Base-by-base conservation (phyloP, 2,113 vertebrate genomes). In the Muntiacus muntjak region DNA sequence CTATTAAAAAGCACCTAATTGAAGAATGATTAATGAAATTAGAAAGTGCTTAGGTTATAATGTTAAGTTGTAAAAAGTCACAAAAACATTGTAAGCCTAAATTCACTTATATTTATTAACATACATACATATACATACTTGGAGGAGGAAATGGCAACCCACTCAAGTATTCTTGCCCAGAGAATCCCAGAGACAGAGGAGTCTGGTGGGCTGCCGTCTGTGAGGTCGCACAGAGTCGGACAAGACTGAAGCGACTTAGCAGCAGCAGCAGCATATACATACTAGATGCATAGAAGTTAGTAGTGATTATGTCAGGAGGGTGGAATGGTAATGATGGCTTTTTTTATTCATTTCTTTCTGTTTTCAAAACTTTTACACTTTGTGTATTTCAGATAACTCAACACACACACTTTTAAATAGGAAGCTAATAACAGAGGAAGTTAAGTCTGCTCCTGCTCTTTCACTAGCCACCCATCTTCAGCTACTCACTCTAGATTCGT, bases 1-100 rank as follows among this genome's bases (percentile, higher is more conserved):
- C 33, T 83, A 86, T 89, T 89, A 96, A 93, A 97, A 96, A 60
- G 47, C 26, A 95, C 36, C 58, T 33, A 21, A 40, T 36, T 67
- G 16, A 95, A 92, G 64, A 64, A 90, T 58, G 74, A 40, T 83
- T 64, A 84, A 71, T 82, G 54, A 91, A 89, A 86, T 87, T 74
- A 57, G 71, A 96, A 93, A 91, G 87, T 52, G 45, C 28, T 93
- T 64, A 85, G 43, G 33, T 88, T 89, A 91, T 81, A 88, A 28
- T 58, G 25, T 64, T 81, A 89, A 81, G 14, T 30, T 40, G 15
- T 36, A 95, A 83, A 94, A 89, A 67, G 8, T 89, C 30, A 82
- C 50, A 82, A 79, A 16, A 88, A 88, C 21, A 71, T 19, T 33
- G 0, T 57, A 12, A 85, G 30, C 55, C 33, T 91, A 58, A 74